A percentile compares a stretch with the other conserved stretches of the same genome.
Evolutionary conservation across 2,888 invertebrate species (phyloP).

Genomic region (Drosophila niveifrons): DNA sequence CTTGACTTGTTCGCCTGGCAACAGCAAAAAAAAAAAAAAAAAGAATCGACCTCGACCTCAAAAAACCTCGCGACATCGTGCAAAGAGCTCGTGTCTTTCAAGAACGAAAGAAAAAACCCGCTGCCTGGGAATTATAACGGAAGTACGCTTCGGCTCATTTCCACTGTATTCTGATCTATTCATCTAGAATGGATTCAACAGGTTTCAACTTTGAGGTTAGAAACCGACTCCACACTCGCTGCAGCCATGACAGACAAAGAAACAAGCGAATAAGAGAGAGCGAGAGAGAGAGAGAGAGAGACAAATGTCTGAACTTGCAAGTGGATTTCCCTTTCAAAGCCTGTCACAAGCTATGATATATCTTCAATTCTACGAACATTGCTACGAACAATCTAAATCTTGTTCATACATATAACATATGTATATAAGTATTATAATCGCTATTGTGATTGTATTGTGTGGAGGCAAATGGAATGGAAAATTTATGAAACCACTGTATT

Average conservation of each 20-base stretch:
- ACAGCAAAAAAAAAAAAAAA: constrained; percentile 14
- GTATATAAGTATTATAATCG: constrained; percentile 6
- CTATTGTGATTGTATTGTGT: constrained; percentile 23
- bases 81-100: constrained; percentile 30
- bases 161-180: constrained; percentile 5
- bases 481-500: constrained; percentile 41
- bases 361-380: constrained; percentile 34
- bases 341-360: constrained; percentile 9
- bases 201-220: constrained; percentile 25
- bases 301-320: constrained; percentile 39
- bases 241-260: too few relatives aligned
- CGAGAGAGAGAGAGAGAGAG: constrained; percentile 2
- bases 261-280: not conserved
- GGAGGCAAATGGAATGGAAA: constrained; percentile 63
- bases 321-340: constrained; percentile 52
- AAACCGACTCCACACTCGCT: not conserved
- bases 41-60: constrained; percentile 35
- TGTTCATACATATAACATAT: constrained; percentile 2
- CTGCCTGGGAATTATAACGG: not conserved
- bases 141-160: constrained; percentile 9
- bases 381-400: constrained; percentile 31
- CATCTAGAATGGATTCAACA: constrained; percentile 19
- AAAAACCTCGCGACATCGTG: constrained; percentile 7
- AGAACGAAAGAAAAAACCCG: constrained; percentile 4
- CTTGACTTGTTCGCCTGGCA: constrained; percentile 27